A percentile compares a stretch with the other conserved stretches of the same genome.
phyloP scores from a whole-genome alignment of 2,888 invertebrate species.

The Synergus itoensis region DNA sequence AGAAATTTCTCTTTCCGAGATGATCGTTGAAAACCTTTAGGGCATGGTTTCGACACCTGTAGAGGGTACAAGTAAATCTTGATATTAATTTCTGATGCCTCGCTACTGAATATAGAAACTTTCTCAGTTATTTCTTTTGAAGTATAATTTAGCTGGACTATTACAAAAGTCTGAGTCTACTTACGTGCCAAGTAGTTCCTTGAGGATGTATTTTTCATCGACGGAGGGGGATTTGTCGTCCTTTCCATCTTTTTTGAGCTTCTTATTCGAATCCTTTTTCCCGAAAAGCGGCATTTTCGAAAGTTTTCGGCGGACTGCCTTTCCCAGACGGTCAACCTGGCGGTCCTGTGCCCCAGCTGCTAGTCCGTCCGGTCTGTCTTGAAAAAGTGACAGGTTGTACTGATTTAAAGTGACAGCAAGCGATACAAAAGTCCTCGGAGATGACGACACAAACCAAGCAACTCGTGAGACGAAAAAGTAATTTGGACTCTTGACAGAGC shows the following conservation, averaged over 20 bases:
- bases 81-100: not conserved
- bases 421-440: not conserved
- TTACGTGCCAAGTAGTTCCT: constrained; percentile 94
- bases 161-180: constrained; percentile 67
- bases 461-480: not conserved
- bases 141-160: not conserved
- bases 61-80: not conserved
- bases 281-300: constrained; percentile 92
- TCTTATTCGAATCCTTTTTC: constrained; percentile 92
- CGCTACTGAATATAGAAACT: not conserved
- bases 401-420: constrained; percentile 19
- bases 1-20: not conserved
- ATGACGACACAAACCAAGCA: not conserved
- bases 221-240: constrained; percentile 90
- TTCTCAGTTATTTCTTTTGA: not conserved
- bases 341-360: constrained; percentile 37
- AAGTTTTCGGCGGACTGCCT: constrained; percentile 34
- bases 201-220: constrained; percentile 94
- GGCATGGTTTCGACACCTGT: not conserved
- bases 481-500: not conserved
- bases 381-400: constrained; percentile 36
- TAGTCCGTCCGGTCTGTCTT: constrained; percentile 34
- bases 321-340: constrained; percentile 42
- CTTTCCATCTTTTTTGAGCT: constrained; percentile 89
- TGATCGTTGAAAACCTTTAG: not conserved